Conservation (phyloP, 2,113 vertebrate species). For the Dunckerocampus dactyliophorus region DNA sequence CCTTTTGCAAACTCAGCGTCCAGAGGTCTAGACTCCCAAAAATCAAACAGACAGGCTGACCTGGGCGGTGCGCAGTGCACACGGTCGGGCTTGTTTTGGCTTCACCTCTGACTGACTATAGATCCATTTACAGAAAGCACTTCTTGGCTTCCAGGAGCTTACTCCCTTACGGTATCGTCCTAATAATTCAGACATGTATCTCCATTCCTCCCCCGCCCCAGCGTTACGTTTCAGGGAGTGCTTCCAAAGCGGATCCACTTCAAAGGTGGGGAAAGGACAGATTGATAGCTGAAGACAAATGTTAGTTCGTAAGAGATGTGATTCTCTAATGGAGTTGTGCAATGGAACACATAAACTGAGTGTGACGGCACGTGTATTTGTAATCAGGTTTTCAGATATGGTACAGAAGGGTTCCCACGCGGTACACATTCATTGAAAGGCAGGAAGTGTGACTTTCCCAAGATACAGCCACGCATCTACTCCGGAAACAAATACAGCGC, state of each 20-base stretch:
- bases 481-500: too few relatives aligned
- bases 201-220: conserved; percentile 50
- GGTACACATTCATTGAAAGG: background rate
- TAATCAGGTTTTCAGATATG: too few relatives aligned
- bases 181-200: conserved; percentile 72
- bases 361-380: too few relatives aligned
- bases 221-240: conserved; percentile 53
- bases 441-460: too few relatives aligned
- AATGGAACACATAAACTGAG: too few relatives aligned
- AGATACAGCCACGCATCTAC: too few relatives aligned
- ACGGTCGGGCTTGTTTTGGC: conserved; percentile 67
- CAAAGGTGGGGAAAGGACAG: conserved; percentile 65
- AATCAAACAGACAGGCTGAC: conserved; percentile 66
- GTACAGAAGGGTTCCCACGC: background rate
- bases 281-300: conserved; percentile 68
- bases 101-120: conserved; percentile 49
- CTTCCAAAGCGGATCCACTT: conserved; percentile 70
- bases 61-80: conserved; percentile 54
- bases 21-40: conserved; percentile 42
- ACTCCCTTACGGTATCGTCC: conserved; percentile 62
- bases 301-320: conserved; percentile 60
- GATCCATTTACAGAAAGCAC: conserved; percentile 70
- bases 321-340: conserved; percentile 25
- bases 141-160: conserved; percentile 59
- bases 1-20: conserved; percentile 54